Evolutionary conservation across 2,888 invertebrate genomes (phyloP).

Genomic region (Rhynchonema sp.): DNA sequence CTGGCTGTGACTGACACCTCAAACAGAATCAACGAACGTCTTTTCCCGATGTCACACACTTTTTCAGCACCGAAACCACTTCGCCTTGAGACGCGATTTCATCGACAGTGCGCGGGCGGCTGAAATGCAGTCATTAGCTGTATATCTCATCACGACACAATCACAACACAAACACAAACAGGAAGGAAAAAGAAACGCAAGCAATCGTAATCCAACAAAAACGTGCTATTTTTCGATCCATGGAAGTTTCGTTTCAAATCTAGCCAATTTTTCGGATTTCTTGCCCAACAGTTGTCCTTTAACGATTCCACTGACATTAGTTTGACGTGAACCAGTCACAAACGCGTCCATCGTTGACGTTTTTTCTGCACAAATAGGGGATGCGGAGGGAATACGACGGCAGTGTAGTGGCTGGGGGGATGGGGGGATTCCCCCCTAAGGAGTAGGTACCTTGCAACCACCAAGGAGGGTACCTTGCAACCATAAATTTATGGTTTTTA

Average conservation of each 20-base stretch:
- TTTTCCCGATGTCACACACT: conserved; percentile 57
- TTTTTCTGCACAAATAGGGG: no score
- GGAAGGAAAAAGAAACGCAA: neutral
- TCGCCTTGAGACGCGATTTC: conserved; percentile 92
- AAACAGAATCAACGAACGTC: conserved; percentile 37
- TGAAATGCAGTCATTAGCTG: conserved; percentile 30
- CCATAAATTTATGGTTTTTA: no score
- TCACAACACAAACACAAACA: neutral
- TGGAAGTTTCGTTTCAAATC: conserved; percentile 16
- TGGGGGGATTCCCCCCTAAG: no score
- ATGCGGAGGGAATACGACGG: no score
- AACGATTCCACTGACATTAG: neutral
- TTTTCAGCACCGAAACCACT: conserved; percentile 73
- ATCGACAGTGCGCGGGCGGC: conserved; percentile 76
- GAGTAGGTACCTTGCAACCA: no score
- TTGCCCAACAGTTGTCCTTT: neutral
- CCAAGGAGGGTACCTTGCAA: no score
- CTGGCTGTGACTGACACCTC: no score
- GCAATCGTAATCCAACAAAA: neutral
- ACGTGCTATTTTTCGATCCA: conserved; percentile 38
- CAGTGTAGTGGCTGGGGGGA: no score
- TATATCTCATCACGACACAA: neutral
- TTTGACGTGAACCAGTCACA: no score
- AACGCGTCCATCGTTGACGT: neutral
- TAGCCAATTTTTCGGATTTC: neutral